Conservation (phyloP, 2,797 vertebrate species). For the Gallinago nigripennis region DNA sequence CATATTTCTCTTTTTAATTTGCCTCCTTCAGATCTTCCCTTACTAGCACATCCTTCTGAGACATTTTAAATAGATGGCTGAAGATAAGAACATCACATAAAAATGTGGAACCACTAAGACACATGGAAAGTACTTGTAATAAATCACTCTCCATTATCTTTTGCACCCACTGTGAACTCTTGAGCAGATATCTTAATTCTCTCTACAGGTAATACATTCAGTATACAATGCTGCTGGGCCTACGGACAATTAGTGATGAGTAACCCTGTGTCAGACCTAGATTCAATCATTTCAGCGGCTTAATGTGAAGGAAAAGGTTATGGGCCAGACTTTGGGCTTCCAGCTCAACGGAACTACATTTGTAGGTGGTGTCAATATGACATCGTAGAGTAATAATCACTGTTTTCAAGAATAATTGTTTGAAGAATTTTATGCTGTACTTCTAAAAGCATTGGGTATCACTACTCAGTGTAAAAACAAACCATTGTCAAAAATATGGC, state of each 20-base stretch:
- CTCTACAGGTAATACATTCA: not conserved
- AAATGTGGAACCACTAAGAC: not conserved
- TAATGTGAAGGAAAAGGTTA: not conserved
- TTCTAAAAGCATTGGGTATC: not conserved
- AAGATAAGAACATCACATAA: not conserved
- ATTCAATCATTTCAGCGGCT: not conserved
- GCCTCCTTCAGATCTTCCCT: not conserved
- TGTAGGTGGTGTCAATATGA: not conserved
- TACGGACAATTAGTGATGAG: not conserved
- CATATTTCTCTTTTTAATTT: not conserved
- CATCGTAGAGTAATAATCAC: not conserved
- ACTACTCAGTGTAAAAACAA: not conserved
- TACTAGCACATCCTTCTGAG: not conserved
- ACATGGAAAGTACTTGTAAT: not conserved
- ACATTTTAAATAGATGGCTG: not conserved
- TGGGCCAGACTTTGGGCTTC: not conserved
- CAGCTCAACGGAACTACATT: not conserved
- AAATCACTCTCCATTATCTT: not conserved
- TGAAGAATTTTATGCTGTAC: not conserved
- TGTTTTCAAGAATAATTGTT: not conserved
- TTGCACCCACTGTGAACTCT: not conserved
- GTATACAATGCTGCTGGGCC: not conserved
- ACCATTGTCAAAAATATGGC: not conserved
- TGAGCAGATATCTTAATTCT: not conserved
- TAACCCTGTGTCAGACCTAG: rapidly evolving